Base-by-base conservation (phyloP, 2,113 vertebrate genomes). In the Irena cyanogastra region DNA sequence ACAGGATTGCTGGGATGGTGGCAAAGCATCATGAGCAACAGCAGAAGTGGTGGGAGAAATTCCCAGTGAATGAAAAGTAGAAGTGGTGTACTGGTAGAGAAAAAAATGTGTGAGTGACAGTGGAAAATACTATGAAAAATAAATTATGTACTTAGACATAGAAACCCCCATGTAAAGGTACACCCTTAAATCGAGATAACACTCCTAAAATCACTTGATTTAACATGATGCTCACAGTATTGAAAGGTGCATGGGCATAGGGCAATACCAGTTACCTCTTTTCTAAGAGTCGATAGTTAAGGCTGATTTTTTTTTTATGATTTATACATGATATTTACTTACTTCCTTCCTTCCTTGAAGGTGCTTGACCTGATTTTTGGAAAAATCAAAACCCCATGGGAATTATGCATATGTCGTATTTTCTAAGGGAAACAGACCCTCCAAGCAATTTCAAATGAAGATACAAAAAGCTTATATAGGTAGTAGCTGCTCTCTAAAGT, bases 111-210 rank as follows among this genome's bases (percentile, higher is more conserved):
- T 59, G n/a, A 54, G 21, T 41, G 60, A 39, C 26, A 2, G 0
- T 31, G 35, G 35, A 52, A 77, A 77, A 52, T 33, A 19, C 7
- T 18, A 28, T 16, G 54, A 39, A 60, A 82, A 56, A 37, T 13
- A 87, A 69, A 16, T 74, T 3, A 3, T 18, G 4, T 20, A 2
- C 24, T 86, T 35, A 39, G 5, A 16, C 0, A 1, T 22, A n/a
- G 42, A 70, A 82, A 53, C 16, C 5, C 3, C 3, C 7, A 3
- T 11, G 23, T 39, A 27, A 69, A 47, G 39, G 13, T 16, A 71
- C 27, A 39, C 7, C 9, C 22, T 82, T 78, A 42, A 84, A 50
- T 59, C 3, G 16, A 35, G 18, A 11, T 35, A 77, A 23, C 2
- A 1, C 9, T 61, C 28, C 39, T 83, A 47, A 61, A 90, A 30